Conservation (phyloP, 2,113 vertebrate species). For the Sphyrna mokarran region DNA sequence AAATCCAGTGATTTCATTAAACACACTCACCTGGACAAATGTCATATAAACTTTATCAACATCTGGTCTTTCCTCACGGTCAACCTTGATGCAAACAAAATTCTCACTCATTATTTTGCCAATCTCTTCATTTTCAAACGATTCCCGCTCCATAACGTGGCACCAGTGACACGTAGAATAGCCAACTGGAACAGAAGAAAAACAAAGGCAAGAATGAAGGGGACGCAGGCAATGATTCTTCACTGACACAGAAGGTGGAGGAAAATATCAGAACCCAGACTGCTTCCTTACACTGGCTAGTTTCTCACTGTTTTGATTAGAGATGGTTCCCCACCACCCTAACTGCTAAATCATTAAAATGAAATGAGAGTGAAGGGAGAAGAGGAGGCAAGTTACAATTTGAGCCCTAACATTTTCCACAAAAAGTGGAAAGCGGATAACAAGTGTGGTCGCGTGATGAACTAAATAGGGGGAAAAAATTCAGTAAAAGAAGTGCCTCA, state of each 20-base stretch:
- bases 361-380: too few relatives aligned
- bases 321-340: background rate
- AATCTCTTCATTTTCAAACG: constrained; percentile 79
- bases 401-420: background rate
- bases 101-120: constrained; percentile 75
- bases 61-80: constrained; percentile 86
- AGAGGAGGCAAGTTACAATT: background rate
- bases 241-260: background rate
- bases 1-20: background rate
- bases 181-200: constrained; percentile 63
- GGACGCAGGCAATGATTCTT: background rate
- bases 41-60: constrained; percentile 95
- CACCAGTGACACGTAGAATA: constrained; percentile 97
- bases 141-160: constrained; percentile 91
- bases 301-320: background rate
- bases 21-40: constrained; percentile 73
- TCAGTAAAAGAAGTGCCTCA: background rate
- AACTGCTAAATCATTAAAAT: too few relatives aligned
- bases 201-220: background rate
- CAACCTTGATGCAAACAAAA: constrained; percentile 86
- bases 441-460: background rate
- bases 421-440: background rate
- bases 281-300: background rate
- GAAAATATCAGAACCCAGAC: background rate
- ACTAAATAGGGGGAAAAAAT: background rate